Evolutionary conservation across 2,113 vertebrate species (phyloP).

Genomic region (Indicator indicator): DNA sequence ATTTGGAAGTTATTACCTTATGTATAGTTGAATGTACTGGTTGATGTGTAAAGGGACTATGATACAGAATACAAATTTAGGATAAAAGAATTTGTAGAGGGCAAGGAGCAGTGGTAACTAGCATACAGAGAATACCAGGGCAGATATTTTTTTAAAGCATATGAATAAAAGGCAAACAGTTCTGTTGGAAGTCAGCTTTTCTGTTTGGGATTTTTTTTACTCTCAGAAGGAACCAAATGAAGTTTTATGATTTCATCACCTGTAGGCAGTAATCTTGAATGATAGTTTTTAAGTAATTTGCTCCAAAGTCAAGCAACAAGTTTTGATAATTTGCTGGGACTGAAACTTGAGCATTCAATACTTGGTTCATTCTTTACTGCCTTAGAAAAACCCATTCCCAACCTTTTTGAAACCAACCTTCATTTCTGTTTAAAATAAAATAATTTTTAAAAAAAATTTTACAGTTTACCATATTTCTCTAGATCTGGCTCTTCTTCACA

Average conservation of each 20-base stretch:
- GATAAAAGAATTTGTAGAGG: background rate
- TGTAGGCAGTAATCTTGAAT: background rate
- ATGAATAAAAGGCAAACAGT: background rate
- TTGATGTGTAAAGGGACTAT: slow-evolving; percentile 17
- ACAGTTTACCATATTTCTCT: background rate
- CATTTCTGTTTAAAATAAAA: background rate
- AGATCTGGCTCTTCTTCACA: background rate
- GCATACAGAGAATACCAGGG: background rate
- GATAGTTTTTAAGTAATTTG: background rate
- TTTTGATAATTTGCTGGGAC: background rate
- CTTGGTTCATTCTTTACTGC: background rate
- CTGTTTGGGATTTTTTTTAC: background rate
- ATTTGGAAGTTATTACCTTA: background rate
- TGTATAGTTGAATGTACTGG: slow-evolving; percentile 12
- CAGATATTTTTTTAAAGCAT: background rate
- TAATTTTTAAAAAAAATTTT: no score
- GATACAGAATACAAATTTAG: background rate
- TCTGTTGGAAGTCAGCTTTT: background rate
- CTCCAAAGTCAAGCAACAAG: background rate
- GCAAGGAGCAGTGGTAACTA: background rate
- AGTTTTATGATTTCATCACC: background rate
- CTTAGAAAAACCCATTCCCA: background rate
- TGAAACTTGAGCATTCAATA: background rate
- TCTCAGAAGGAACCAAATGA: background rate
- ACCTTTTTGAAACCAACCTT: background rate